A percentile compares a stretch with the other conserved stretches of the same genome.
Conservation (phyloP, 2,113 vertebrate genomes). For the Haliaeetus leucogaster region DNA sequence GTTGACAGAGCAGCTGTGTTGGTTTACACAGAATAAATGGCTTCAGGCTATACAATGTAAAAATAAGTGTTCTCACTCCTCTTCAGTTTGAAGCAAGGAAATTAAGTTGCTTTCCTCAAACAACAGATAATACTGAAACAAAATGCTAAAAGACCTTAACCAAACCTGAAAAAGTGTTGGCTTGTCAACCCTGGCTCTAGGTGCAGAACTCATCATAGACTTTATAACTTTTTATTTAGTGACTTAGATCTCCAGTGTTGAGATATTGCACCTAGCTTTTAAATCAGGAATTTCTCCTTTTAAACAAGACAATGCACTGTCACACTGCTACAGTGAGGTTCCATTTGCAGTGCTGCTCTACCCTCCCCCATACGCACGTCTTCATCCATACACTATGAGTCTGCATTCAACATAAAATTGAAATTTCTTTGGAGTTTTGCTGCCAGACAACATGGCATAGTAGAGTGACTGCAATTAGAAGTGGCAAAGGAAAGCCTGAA, state of each 20-base stretch:
- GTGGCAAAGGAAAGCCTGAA: background rate
- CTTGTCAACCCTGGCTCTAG: background rate
- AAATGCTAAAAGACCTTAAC: background rate
- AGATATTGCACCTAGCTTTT: background rate
- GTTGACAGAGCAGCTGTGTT: background rate
- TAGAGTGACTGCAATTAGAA: background rate
- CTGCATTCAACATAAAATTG: background rate
- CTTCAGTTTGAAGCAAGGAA: background rate
- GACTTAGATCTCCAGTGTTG: background rate
- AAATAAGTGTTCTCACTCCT: background rate
- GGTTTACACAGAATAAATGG: background rate
- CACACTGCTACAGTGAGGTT: background rate
- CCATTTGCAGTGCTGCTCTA: background rate
- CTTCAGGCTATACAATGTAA: background rate
- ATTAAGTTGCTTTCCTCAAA: background rate
- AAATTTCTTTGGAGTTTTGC: background rate
- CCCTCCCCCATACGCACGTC: background rate
- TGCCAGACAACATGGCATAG: background rate
- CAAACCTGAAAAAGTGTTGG: background rate
- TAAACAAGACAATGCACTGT: background rate
- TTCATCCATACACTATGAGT: fast-evolving
- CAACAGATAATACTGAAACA: background rate
- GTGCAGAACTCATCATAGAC: background rate
- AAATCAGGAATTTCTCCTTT: background rate
- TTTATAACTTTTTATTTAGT: background rate